Evolutionary conservation across 2,113 vertebrate species (phyloP).

Genomic region (Abramis brama): DNA sequence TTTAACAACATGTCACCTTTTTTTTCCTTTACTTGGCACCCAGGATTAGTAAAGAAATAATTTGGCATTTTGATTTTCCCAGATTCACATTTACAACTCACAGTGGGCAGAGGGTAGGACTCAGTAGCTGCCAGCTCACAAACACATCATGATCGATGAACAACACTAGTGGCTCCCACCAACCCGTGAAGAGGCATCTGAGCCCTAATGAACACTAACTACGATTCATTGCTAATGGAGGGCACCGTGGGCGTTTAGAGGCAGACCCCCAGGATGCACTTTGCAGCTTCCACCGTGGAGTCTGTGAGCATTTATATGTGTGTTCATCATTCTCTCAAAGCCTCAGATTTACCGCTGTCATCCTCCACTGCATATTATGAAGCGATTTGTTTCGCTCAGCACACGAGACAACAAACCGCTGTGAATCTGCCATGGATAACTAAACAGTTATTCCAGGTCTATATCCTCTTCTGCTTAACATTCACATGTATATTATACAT

Average conservation of each 20-base stretch:
- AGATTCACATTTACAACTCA: conserved; percentile 16
- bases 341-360: conserved; percentile 32
- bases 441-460: conserved; percentile 3
- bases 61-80: conserved; percentile 25
- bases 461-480: conserved; percentile 9
- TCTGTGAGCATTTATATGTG: background rate
- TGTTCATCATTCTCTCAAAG: conserved; percentile 26
- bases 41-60: background rate
- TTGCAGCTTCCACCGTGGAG: background rate
- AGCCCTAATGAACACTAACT: conserved; percentile 36
- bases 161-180: background rate
- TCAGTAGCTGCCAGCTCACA: background rate
- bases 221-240: conserved; percentile 32
- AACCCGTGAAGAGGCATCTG: background rate
- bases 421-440: conserved; percentile 17
- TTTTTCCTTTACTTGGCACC: background rate
- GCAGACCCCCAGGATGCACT: background rate
- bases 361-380: conserved; percentile 36
- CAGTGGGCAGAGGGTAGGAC: background rate
- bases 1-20: background rate
- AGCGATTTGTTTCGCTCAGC: conserved; percentile 35
- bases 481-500: conserved; percentile 3
- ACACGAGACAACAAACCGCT: conserved; percentile 8
- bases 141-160: conserved; percentile 30
- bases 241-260: background rate